Conservation (phyloP, 1,140 invertebrate genomes). For the Wasmannia auropunctata region DNA sequence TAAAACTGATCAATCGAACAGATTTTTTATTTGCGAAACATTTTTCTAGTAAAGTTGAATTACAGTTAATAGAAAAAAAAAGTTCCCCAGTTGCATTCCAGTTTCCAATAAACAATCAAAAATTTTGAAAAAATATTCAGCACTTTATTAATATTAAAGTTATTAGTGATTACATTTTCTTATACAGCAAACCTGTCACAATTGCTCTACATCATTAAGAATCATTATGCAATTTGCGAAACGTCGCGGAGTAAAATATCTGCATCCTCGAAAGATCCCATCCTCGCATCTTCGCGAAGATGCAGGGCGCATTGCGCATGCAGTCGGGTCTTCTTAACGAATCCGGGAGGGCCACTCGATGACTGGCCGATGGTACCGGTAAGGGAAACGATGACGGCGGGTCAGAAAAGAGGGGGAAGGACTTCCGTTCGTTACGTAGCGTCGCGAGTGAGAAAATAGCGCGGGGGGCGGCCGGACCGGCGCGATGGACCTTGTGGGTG, state of each 20-base stretch:
- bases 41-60: background rate
- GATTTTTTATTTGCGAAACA: background rate
- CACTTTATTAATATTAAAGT: background rate
- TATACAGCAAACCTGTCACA: background rate
- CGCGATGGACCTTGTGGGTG: constrained; percentile 85
- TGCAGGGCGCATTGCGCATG: constrained; percentile 54
- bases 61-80: background rate
- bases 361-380: constrained; percentile 63
- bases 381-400: constrained; percentile 67
- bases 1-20: background rate
- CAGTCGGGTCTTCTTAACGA: constrained; percentile 66
- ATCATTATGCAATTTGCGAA: constrained; percentile 3
- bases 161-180: background rate
- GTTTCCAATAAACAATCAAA: background rate
- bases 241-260: background rate
- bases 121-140: background rate
- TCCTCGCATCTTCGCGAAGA: background rate
- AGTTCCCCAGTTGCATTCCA: background rate
- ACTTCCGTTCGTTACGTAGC: constrained; percentile 63
- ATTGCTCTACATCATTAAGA: background rate
- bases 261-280: background rate
- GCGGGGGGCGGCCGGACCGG: constrained; percentile 83
- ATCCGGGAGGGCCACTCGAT: constrained; percentile 68
- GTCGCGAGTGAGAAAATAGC: constrained; percentile 78
- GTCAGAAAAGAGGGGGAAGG: constrained; percentile 34